phyloP scores from a whole-genome alignment of 1,140 invertebrate species.

The Gonioctena quinquepunctata region DNA sequence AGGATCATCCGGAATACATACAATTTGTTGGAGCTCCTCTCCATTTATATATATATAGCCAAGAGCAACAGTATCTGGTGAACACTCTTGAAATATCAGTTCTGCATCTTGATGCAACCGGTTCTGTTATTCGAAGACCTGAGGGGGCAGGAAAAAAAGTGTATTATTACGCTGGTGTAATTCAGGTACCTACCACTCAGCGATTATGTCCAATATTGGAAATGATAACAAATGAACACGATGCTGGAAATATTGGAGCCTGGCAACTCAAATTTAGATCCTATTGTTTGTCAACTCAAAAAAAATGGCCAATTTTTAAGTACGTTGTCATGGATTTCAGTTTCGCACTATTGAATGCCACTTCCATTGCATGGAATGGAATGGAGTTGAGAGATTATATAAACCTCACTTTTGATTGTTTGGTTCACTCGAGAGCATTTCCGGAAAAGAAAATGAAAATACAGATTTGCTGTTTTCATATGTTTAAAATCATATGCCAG shows the following conservation, averaged over 20 bases:
- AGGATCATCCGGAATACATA: slow-evolving; percentile 7
- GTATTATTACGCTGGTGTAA: neutral
- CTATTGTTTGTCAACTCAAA: neutral
- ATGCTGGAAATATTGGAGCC: neutral
- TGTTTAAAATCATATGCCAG: neutral
- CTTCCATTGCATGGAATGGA: neutral
- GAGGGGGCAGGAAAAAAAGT: neutral
- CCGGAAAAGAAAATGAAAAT: neutral
- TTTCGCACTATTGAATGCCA: neutral
- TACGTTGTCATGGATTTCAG: slow-evolving; percentile 9
- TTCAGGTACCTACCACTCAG: neutral
- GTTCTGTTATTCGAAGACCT: neutral
- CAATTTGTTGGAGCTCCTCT: neutral
- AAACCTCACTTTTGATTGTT: neutral
- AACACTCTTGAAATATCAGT: neutral
- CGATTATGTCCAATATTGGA: slow-evolving; percentile 3
- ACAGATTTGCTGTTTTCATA: neutral
- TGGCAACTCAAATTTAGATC: neutral
- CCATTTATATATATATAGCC: slow-evolving; percentile 9
- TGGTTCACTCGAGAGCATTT: neutral
- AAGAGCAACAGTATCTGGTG: neutral
- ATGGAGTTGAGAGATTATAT: neutral
- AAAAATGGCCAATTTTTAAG: slow-evolving; percentile 3
- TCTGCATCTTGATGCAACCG: slow-evolving; percentile 16
- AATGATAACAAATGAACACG: slow-evolving; percentile 7